Percentiles rank a stretch among this genome's conserved stretches.
These are phyloP conservation scores for Drosophila gunungcola DNA, from an alignment of 1,140 invertebrate genomes.

Conservation along the genomic window DNA sequence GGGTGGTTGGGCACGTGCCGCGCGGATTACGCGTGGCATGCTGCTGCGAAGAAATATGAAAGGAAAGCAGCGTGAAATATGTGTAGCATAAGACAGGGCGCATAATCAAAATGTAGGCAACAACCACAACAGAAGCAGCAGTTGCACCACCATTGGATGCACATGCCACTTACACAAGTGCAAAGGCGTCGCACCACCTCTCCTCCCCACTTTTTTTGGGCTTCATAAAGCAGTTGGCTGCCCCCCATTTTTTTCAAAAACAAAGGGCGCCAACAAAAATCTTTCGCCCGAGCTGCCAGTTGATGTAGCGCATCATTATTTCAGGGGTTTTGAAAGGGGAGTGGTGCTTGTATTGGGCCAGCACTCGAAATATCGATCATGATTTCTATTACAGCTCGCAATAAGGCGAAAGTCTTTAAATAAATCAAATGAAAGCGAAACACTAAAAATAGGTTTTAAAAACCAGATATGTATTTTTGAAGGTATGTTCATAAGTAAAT, in stretches of 20 bases:
- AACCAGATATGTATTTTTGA: neutral
- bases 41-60: slow-evolving; percentile 46
- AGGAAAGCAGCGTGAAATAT: slow-evolving; percentile 73
- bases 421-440: slow-evolving; percentile 14
- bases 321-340: slow-evolving; percentile 4
- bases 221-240: slow-evolving; percentile 35
- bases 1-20: slow-evolving; percentile 59
- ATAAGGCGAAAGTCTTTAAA: slow-evolving; percentile 44
- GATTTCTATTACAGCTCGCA: slow-evolving; percentile 18
- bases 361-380: slow-evolving; percentile 65
- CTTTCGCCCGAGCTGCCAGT: slow-evolving; percentile 56
- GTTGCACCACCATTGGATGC: slow-evolving; percentile 23
- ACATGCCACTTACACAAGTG: slow-evolving; percentile 55
- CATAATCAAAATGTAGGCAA: slow-evolving; percentile 78
- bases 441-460: neutral
- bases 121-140: slow-evolving; percentile 11
- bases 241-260: slow-evolving; percentile 17
- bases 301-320: slow-evolving; percentile 62
- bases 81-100: slow-evolving; percentile 80
- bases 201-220: neutral
- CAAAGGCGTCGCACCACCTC: slow-evolving; percentile 8
- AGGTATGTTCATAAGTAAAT: no score
- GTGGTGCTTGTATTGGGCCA: slow-evolving; percentile 13
- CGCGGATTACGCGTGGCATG: slow-evolving; percentile 56
- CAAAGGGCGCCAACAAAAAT: slow-evolving; percentile 55